Evolutionary conservation across 2,113 vertebrate species (phyloP).

Genomic region (Loxodonta africana): DNA sequence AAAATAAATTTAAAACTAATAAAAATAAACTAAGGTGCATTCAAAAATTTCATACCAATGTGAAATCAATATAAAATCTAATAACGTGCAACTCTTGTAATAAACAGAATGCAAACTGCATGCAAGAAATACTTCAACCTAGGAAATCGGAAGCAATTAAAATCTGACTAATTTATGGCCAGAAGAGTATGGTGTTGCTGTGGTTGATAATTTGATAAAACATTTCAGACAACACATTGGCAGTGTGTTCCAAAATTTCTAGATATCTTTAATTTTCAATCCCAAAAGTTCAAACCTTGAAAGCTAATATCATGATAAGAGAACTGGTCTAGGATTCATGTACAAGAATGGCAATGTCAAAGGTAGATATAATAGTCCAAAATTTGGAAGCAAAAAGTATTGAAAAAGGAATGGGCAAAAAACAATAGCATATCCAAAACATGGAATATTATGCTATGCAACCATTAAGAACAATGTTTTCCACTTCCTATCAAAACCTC

Average conservation of each 20-base stretch:
- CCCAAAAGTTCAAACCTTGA: neutral
- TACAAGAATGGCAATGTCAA: neutral
- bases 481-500: too few species aligned
- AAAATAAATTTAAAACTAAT: neutral
- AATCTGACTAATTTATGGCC: neutral
- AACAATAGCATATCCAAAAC: too few species aligned
- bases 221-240: neutral
- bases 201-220: neutral
- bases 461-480: too few species aligned
- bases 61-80: neutral
- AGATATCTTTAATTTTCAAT: neutral
- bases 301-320: neutral
- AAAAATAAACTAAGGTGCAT: neutral
- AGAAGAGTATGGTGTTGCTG: neutral
- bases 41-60: neutral
- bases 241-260: neutral
- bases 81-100: neutral
- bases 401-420: neutral
- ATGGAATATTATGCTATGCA: too few species aligned
- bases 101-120: neutral
- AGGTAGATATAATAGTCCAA: neutral
- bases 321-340: neutral
- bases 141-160: neutral
- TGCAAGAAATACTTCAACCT: neutral
- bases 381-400: neutral